These are phyloP conservation scores for Latrodectus elegans DNA, from an alignment of 2,888 invertebrate species.

Conservation along the genomic window DNA sequence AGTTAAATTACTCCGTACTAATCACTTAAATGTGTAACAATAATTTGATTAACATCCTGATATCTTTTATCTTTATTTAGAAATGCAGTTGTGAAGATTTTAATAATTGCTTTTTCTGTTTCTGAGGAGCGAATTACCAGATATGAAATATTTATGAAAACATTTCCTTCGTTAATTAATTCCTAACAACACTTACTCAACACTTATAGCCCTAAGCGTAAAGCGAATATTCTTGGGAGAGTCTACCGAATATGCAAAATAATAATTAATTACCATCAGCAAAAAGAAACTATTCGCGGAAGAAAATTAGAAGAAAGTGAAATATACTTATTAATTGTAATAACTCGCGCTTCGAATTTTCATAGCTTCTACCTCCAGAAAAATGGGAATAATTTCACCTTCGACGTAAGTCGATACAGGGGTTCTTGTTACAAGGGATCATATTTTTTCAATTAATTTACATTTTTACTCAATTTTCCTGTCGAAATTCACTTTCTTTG, in stretches of 20 bases:
- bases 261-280: constrained; percentile 23
- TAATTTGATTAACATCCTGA: too few relatives aligned
- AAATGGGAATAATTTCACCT: background rate
- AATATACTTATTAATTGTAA: constrained; percentile 41
- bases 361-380: background rate
- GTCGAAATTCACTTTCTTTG: constrained; percentile 11
- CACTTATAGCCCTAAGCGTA: background rate
- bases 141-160: constrained; percentile 32
- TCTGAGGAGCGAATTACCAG: too few relatives aligned
- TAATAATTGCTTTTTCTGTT: too few relatives aligned
- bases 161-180: constrained; percentile 22
- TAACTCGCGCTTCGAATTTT: background rate
- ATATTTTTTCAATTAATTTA: constrained; percentile 53
- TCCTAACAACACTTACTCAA: background rate
- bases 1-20: too few relatives aligned
- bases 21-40: too few relatives aligned
- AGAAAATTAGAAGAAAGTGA: constrained; percentile 6
- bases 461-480: constrained; percentile 33
- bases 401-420: background rate
- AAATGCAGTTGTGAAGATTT: too few relatives aligned
- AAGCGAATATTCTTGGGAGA: background rate
- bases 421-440: constrained; percentile 6
- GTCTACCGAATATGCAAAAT: constrained; percentile 1
- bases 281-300: constrained; percentile 15
- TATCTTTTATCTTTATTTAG: too few relatives aligned